These are phyloP conservation scores for Neogale vison DNA, from an alignment of 2,113 vertebrate species.

Conservation along the genomic window DNA sequence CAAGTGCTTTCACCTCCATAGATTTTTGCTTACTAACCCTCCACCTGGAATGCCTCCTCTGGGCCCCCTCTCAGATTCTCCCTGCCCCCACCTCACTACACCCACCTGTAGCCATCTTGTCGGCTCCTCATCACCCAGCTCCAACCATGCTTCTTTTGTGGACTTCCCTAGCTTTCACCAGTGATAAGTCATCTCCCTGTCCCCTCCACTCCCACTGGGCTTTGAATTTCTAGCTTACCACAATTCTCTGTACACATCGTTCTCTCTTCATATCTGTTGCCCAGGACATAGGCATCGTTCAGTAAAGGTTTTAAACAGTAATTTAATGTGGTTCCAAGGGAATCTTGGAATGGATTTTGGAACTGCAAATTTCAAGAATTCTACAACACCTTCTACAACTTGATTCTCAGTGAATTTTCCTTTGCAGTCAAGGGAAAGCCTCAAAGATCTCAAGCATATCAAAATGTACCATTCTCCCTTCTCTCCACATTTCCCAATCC, in stretches of 20 bases:
- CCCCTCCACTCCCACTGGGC: neutral
- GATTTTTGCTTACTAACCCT: neutral
- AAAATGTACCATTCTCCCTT: slow-evolving; percentile 37
- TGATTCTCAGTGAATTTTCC: slow-evolving; percentile 15
- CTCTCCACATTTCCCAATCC: neutral
- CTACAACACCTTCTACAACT: neutral
- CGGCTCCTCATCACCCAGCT: neutral
- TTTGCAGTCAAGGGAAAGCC: slow-evolving; percentile 1
- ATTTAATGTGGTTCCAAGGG: neutral
- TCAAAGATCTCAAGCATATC: neutral
- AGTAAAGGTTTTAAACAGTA: slow-evolving; percentile 1
- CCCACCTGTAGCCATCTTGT: neutral
- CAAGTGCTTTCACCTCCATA: neutral
- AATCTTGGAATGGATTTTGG: neutral
- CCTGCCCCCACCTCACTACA: neutral
- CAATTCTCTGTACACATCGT: neutral
- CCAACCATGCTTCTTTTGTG: neutral
- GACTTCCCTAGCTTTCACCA: neutral
- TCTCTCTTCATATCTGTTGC: neutral
- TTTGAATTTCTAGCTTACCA: neutral
- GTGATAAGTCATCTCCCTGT: neutral
- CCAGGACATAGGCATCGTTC: neutral
- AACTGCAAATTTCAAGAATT: slow-evolving; percentile 34
- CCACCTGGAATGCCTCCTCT: neutral
- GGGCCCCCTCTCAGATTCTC: neutral